Evolutionary conservation across 2,113 vertebrate species (phyloP).

Genomic region (Sylvietta virens): DNA sequence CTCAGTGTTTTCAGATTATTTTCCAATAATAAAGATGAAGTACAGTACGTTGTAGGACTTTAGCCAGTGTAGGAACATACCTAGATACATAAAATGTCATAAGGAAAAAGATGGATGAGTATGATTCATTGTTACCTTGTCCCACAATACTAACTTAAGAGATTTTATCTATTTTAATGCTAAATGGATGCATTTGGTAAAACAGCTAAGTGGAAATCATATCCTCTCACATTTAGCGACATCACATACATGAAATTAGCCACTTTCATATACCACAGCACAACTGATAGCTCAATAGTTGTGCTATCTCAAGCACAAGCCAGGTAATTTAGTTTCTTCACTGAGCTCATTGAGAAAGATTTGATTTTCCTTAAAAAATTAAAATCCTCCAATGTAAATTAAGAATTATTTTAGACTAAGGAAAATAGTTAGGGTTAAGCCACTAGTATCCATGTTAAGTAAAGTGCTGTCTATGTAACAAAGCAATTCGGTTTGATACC

Average conservation of each 20-base stretch:
- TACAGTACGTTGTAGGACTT: background rate
- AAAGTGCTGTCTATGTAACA: background rate
- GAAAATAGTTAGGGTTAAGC: background rate
- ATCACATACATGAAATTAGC: background rate
- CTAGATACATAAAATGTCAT: background rate
- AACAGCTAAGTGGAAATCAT: background rate
- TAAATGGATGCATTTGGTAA: background rate
- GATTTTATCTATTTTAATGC: background rate
- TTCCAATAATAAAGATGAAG: background rate
- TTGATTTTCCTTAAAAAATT: background rate
- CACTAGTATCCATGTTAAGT: background rate
- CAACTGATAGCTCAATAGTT: background rate
- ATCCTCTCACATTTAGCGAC: background rate
- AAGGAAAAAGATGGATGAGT: background rate
- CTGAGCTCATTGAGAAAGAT: background rate
- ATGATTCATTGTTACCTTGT: background rate
- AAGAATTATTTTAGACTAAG: background rate
- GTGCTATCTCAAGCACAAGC: background rate
- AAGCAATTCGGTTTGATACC: background rate
- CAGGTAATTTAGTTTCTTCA: background rate
- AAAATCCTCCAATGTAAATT: rapidly evolving
- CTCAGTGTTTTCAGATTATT: conserved; percentile 29
- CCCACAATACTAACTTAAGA: background rate
- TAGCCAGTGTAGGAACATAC: background rate
- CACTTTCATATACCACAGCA: background rate